Evolutionary conservation across 2,797 vertebrate species (phyloP), one percentile per base, ranked within the genome.

Genomic region (Peromyscus eremicus): DNA sequence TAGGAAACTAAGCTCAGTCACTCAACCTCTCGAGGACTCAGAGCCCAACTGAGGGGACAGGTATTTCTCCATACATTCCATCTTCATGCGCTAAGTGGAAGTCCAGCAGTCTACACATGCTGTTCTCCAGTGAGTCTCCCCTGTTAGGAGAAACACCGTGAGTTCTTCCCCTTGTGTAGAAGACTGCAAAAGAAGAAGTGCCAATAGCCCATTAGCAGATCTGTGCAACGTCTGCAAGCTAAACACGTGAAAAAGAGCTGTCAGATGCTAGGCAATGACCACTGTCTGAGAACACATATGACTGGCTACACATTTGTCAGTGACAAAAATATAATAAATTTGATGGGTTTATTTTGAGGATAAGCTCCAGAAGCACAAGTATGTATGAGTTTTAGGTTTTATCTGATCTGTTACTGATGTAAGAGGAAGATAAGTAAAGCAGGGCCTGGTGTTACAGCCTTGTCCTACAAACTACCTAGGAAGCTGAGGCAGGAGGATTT

Each of bases 11-110:
- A 80, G 60, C 43, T 49, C 23, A 89, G 29, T 8, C 60, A 25
- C 64, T 68, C 46, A 95, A 52, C 37, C 82, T 96, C 91, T 95
- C 9, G 43, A 80, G 68, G 89, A 95, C 14, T 87, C 84, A 90
- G 37, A 37, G 40, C 32, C 62, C 64, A 9, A 6, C 12, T 25
- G 83, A 66, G 32, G 29, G 23, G 3, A 2, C 64, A 49, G 64
- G 43, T 1, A 49, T n/a, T n/a, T 92, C 21, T 46, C 82, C 62
- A 87, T 9, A 40, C 6, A 81, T 34, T 77, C 29, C 62, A 89
- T 66, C 82, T 84, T 40, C 82, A 66, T 16, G 43, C 43, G 37
- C 2, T 32, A 23, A 34, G 82, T 3, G 2, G 83, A 46, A 52
- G 34, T 23, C 5, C 12, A 23, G 14, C 83, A 68, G 43, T 32